Base-by-base conservation (phyloP, 2,888 invertebrate genomes). In the Drosophila rubida region DNA sequence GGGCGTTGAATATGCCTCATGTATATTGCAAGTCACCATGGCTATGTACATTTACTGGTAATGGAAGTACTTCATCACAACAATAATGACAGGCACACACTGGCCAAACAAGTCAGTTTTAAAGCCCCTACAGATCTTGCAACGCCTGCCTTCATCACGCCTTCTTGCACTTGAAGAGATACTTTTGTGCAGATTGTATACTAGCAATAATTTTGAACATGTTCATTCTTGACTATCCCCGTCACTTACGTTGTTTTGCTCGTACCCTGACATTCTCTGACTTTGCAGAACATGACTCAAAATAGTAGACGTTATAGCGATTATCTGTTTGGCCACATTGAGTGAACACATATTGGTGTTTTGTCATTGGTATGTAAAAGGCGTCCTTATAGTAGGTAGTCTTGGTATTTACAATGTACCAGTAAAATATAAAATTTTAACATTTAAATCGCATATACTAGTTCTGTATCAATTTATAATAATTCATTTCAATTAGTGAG, bases 91-190 rank as follows among this genome's bases (percentile, higher is more conserved):
- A 64, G 54, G 32, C 22, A 37, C 57, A 64, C 48, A 67, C 61
- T 60, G 30, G 37, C 27, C 32, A 48, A 53, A 51, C 42, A 53
- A 53, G 49, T 62, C 48, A 66, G 54, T 27, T 49, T 37, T 48
- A 58, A 19, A 37, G 49, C 41, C 27, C 51, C 53, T 51, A 57
- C 35, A 46, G 46, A 32, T 35, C 9, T 25, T 16, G 27, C 57
- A 42, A 46, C 13, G 6, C 57, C 39, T 48, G 50, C 62, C 37
- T 50, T 25, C 45, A 54, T 49, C 39, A 57, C 65, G 48, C 66
- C 79, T 83, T 66, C 57, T 70, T 60, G 65, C 69, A 67, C 55
- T 75, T 73, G 70, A 51, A 53, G 65, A 72, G 88, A 86, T 87
- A 61, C 57, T 35, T 70, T 71, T 65, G 48, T 49, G 46, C 65